phyloP scores from a whole-genome alignment of 2,113 vertebrate species.

The Saguinus midas region DNA sequence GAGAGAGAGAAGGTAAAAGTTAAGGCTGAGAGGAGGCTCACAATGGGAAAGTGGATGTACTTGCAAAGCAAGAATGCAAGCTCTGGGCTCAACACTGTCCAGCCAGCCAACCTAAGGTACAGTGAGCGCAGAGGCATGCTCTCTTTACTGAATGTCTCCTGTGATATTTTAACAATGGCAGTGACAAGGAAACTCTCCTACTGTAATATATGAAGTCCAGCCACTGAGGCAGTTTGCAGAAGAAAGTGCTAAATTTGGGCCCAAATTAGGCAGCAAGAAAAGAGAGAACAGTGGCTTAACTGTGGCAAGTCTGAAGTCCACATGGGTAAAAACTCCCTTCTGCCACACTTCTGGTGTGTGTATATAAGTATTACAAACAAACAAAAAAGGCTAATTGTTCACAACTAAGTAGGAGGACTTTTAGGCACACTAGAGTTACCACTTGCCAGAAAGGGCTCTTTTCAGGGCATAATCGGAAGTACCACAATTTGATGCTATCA shows the following conservation, averaged over 20 bases:
- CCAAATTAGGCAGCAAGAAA: not conserved
- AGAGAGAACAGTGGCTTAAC: conserved; percentile 55
- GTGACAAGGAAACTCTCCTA: not conserved
- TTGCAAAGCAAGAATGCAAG: not conserved
- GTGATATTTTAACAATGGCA: not conserved
- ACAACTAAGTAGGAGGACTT: conserved; percentile 3
- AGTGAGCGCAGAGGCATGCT: fast-evolving
- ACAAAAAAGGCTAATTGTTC: conserved; percentile 23
- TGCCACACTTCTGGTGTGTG: not conserved
- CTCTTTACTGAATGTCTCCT: not conserved
- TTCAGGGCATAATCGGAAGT: not conserved
- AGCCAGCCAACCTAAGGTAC: not conserved
- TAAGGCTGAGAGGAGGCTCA: not conserved
- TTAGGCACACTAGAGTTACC: conserved; percentile 1
- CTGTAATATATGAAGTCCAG: not conserved
- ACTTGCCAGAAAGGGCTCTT: not conserved
- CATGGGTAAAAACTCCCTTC: conserved; percentile 42
- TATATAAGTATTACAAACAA: not conserved
- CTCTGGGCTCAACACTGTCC: fast-evolving
- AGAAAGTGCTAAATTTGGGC: conserved; percentile 1
- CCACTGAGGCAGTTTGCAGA: not conserved
- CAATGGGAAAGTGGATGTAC: not conserved
- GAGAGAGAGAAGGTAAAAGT: not conserved
- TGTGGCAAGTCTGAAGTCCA: not conserved
- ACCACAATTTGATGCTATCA: not conserved